Evolutionary conservation across 2,888 invertebrate species (phyloP).

Genomic region (Athrips mouffetella): DNA sequence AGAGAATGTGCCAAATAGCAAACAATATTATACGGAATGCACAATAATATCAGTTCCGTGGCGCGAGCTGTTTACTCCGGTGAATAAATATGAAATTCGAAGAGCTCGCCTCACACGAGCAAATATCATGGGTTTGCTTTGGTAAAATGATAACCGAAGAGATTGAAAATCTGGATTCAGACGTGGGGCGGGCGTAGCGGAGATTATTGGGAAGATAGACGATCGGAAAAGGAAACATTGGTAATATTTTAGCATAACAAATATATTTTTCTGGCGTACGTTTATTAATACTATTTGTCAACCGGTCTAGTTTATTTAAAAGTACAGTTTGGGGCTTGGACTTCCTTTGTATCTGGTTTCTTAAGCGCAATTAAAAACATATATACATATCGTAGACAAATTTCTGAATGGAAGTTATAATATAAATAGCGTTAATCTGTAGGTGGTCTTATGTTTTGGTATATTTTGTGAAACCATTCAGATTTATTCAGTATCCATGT

Average conservation of each 20-base stretch:
- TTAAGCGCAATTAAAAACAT: too few relatives aligned
- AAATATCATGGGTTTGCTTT: conserved; percentile 76
- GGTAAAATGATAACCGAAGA: conserved; percentile 77
- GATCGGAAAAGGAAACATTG: conserved; percentile 7
- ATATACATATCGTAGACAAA: too few relatives aligned
- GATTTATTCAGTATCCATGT: background rate
- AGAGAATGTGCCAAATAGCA: conserved; percentile 78
- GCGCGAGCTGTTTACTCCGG: conserved; percentile 67
- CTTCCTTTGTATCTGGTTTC: background rate
- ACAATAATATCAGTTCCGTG: conserved; percentile 79
- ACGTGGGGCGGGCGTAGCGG: conserved; percentile 50
- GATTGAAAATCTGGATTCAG: conserved; percentile 74
- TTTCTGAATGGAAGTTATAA: too few relatives aligned
- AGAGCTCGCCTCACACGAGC: conserved; percentile 65
- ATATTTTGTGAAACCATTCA: background rate
- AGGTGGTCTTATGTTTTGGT: too few relatives aligned
- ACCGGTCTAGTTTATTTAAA: background rate
- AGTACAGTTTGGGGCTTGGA: background rate
- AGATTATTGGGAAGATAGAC: conserved; percentile 36
- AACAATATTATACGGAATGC: conserved; percentile 79
- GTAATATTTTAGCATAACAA: conserved; percentile 7
- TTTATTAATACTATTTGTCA: too few relatives aligned
- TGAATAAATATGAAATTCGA: conserved; percentile 79
- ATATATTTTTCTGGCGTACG: background rate
- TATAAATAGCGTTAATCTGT: too few relatives aligned